Evolutionary conservation across 2,113 vertebrate species (phyloP), one percentile per base, ranked within the genome.

Genomic region (Sinocyclocheilus anshuiensis): DNA sequence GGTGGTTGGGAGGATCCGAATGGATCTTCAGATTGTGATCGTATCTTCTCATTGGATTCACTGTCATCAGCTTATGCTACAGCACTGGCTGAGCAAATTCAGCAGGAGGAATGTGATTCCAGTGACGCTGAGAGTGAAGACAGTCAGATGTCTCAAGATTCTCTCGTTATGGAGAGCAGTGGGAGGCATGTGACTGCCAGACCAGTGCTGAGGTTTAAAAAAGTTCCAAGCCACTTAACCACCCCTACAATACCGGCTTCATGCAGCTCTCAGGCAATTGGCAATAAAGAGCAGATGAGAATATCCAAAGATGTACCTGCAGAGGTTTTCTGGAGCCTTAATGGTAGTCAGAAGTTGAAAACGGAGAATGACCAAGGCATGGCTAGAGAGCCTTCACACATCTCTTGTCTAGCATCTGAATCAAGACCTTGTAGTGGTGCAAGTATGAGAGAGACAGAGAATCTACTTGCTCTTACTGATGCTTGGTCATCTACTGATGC

Each of bases 81-180:
- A 83, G 91, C 92, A 50, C 91, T 96, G 5, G 90, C 88, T 1
- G 92, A 95, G 80, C 95, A 95, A 57, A 87, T 93, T 65, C 94
- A 91, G 77, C 90, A 86, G 29, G 94, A 96, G 81, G 94, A 95
- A 82, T 85, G 80, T 12, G 92, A 84, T 63, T 91, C 79, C 26
- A 97, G 97, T 29, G 96, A 96, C 84, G 92, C 94, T 1, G 96
- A 97, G 85, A 98, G 97, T 0, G 96, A 96, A 65, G 94, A 96
- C 87, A 97, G 97, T 90, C 95, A 96, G 86, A 96, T 99, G 93
- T 99, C 97, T 36, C 95, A 97, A 90, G 97, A 99, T 88, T 98
- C 97, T 4, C 88, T 99, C 83, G 89, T 86, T 77, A 92, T 94
- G 86, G 93, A 89, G 16, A 86, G 76, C 59, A 83, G 81, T 55